phyloP scores from a whole-genome alignment of 1,140 invertebrate species.

The Helicoverpa zea region DNA sequence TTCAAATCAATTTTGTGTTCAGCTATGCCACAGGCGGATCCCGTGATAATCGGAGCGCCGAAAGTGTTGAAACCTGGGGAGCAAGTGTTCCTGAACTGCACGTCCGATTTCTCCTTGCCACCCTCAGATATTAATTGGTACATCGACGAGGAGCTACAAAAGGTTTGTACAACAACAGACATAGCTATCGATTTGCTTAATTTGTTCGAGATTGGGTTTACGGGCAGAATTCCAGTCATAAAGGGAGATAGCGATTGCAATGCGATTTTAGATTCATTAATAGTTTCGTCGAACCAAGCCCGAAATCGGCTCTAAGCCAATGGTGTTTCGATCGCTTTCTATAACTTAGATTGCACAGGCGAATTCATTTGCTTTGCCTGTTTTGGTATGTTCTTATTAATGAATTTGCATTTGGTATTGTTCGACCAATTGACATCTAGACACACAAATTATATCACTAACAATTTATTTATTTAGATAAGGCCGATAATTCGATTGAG shows the following conservation, averaged over 20 bases:
- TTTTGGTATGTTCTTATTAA: background rate
- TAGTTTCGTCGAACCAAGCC: slow-evolving; percentile 21
- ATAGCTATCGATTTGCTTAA: slow-evolving; percentile 42
- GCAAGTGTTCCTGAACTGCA: slow-evolving; percentile 87
- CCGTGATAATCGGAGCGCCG: slow-evolving; percentile 86
- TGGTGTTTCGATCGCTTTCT: slow-evolving; percentile 20
- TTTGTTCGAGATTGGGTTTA: slow-evolving; percentile 35
- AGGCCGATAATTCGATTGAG: too few species aligned
- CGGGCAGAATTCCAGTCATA: slow-evolving; percentile 13
- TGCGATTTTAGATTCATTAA: slow-evolving; percentile 37
- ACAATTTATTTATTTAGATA: too few species aligned
- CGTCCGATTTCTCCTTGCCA: slow-evolving; percentile 87
- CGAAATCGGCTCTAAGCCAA: background rate
- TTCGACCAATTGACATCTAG: background rate
- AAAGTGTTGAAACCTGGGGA: slow-evolving; percentile 87
- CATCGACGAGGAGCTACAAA: slow-evolving; percentile 87
- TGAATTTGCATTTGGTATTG: background rate
- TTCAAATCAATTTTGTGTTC: slow-evolving; percentile 69
- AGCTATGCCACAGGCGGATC: slow-evolving; percentile 88
- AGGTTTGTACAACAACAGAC: slow-evolving; percentile 74
- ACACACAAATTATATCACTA: too few species aligned
- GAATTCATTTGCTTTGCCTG: background rate
- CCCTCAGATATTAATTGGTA: slow-evolving; percentile 89
- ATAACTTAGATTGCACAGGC: background rate
- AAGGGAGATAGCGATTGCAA: slow-evolving; percentile 13